Conservation (phyloP, 2,113 vertebrate genomes). For the Merops nubicus region DNA sequence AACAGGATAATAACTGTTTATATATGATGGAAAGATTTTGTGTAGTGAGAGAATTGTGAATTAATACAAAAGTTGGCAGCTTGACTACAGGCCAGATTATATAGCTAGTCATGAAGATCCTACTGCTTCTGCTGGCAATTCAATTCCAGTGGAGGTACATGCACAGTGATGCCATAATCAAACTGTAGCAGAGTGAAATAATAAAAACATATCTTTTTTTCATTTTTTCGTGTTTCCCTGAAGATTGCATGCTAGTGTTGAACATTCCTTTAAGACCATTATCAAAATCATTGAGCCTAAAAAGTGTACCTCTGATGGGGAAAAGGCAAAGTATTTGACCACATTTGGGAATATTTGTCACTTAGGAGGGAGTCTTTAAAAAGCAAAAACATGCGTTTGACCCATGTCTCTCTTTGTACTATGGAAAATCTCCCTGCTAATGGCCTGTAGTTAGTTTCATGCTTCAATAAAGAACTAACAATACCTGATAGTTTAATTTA, state of each 20-base stretch:
- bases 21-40: background rate
- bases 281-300: background rate
- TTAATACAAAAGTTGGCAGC: slow-evolving; percentile 2
- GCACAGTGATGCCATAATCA: background rate
- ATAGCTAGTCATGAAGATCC: background rate
- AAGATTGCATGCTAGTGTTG: background rate
- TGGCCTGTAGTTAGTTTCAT: background rate
- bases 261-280: background rate
- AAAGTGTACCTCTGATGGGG: background rate
- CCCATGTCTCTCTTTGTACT: background rate
- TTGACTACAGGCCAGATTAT: background rate
- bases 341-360: background rate
- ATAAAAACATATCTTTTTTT: background rate
- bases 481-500: background rate
- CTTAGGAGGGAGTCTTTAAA: background rate
- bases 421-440: background rate
- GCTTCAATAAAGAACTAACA: background rate
- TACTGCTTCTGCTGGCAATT: background rate
- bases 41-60: background rate
- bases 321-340: background rate
- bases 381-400: background rate
- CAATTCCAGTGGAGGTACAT: background rate
- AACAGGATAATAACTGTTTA: slow-evolving; percentile 20
- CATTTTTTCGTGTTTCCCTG: background rate
- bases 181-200: background rate